These are phyloP conservation scores for Drosophila hydei DNA, from an alignment of 1,140 invertebrate species.

Conservation along the genomic window DNA sequence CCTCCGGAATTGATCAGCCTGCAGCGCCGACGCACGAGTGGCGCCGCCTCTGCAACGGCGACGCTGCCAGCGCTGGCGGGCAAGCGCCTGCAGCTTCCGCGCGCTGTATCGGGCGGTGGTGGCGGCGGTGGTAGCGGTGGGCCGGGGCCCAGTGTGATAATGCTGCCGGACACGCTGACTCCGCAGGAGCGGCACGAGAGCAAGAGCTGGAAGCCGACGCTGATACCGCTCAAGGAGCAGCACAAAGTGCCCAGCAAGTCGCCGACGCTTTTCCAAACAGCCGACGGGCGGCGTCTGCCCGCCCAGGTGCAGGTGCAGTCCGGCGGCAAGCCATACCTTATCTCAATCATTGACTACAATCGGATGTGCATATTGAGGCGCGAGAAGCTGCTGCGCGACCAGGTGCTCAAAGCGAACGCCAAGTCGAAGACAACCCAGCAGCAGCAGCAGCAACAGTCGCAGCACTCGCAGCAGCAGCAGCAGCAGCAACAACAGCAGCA, in stretches of 20 bases:
- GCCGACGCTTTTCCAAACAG: conserved; percentile 85
- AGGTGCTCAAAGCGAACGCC: conserved; percentile 84
- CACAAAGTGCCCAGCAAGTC: conserved; percentile 78
- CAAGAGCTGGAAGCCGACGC: conserved; percentile 88
- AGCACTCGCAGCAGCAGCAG: conserved; percentile 30
- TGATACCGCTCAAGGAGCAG: conserved; percentile 87
- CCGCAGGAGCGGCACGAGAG: conserved; percentile 78
- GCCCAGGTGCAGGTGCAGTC: conserved; percentile 87
- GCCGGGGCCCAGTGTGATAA: conserved; percentile 66
- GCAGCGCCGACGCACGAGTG: conserved; percentile 54
- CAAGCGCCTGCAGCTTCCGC: conserved; percentile 2
- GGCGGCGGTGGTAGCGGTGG: conserved; percentile 42
- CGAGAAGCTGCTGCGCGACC: conserved; percentile 86
- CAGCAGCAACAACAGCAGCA: conserved; percentile 43
- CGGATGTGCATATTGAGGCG: conserved; percentile 88
- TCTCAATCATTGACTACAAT: conserved; percentile 88
- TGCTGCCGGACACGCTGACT: conserved; percentile 74
- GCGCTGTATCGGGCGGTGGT: conserved; percentile 7
- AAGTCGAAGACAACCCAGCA: conserved; percentile 46
- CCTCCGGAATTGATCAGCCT: conserved; percentile 77
- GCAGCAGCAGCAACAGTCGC: conserved; percentile 31
- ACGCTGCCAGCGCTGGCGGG: conserved; percentile 12
- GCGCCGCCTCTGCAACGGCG: background rate
- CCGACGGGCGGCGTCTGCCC: conserved; percentile 85
- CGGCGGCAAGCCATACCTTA: conserved; percentile 88